Evolutionary conservation across 2,888 invertebrate genomes (phyloP), one percentile per base, ranked within the genome.

Genomic region (Buathra laborator): DNA sequence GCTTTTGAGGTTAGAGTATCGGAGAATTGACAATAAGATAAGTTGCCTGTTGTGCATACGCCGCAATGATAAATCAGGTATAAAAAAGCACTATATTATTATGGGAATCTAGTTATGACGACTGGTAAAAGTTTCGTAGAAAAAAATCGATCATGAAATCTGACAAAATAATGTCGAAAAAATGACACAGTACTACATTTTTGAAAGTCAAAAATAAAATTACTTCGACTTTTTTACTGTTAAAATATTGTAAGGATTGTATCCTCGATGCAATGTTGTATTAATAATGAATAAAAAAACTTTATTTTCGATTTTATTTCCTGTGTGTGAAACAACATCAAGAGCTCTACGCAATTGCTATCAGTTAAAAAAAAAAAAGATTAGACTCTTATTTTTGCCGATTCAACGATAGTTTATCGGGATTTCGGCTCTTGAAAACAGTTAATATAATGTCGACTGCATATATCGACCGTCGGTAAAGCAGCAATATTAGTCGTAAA

Each of bases 1-100:
- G 62, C 32, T 64, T 79, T 71, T 62, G 32, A 77, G 84, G 84
- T 84, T 84, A 71, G 29, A 68, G 14, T 53, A 6, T 67, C 43
- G 10, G 3, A 4, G 24, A n/a, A 29, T 14, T 29, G 6, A 29
- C 14, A 14, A 32, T n/a, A 29, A n/a, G 32, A 14, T 48, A 14
- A 24, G 29, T 72, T 56, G n/a, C 51, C 37, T 12, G 3, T 2
- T n/a, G 76, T 32, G 32, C 5, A 7, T 14, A 5, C 4, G 32
- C 14, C 7, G 62, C 29, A n/a, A 62, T 14, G 6, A 32, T 32
- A 29, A 6, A 12, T 10, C 14, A 0, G 59, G 10, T 1, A 9
- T 43, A 44, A 37, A 37, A 37, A 37, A 14, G 16, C 16, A 62
- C 68, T 66, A 16, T 3, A 14, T n/a, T 12, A 3, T 59, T 7